Evolutionary conservation across 1,140 invertebrate species (phyloP).

Genomic region (Dendrolimus kikuchii): DNA sequence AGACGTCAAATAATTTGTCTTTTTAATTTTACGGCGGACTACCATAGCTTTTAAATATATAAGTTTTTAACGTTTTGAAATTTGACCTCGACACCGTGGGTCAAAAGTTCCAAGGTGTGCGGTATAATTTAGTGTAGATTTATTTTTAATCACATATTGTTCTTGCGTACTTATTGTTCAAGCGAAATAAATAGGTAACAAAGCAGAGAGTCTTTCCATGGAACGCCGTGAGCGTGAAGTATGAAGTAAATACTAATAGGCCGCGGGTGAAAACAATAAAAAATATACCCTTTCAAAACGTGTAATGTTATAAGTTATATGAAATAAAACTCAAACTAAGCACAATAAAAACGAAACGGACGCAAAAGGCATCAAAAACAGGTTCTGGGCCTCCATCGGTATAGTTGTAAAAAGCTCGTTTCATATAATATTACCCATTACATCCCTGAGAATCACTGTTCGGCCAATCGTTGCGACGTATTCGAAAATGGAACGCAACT

Average conservation of each 20-base stretch:
- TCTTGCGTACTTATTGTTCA: constrained; percentile 29
- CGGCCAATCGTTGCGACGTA: constrained; percentile 49
- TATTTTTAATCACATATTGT: constrained; percentile 64
- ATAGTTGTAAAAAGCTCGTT: constrained; percentile 67
- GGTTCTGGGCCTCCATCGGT: constrained; percentile 56
- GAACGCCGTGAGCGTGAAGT: background rate
- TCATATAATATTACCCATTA: constrained; percentile 69
- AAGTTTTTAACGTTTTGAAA: constrained; percentile 48
- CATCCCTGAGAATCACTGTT: constrained; percentile 62
- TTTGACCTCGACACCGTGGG: constrained; percentile 55
- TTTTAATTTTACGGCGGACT: constrained; percentile 70
- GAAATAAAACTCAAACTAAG: constrained; percentile 57
- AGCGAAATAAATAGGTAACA: too few species aligned
- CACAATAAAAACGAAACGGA: constrained; percentile 59
- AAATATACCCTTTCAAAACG: constrained; percentile 34
- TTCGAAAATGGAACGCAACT: constrained; percentile 59
- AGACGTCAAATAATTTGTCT: constrained; percentile 71
- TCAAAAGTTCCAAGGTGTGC: constrained; percentile 48
- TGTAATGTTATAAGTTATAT: constrained; percentile 52
- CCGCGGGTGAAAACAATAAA: constrained; percentile 14
- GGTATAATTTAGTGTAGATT: constrained; percentile 54
- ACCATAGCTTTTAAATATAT: constrained; percentile 66
- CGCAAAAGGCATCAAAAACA: constrained; percentile 56
- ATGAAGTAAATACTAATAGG: constrained; percentile 1
- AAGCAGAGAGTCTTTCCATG: background rate